Evolutionary conservation across 35 echinoderm and acorn worm species (phyloP).

Genomic region (Strongylocentrotus purpuratus): DNA sequence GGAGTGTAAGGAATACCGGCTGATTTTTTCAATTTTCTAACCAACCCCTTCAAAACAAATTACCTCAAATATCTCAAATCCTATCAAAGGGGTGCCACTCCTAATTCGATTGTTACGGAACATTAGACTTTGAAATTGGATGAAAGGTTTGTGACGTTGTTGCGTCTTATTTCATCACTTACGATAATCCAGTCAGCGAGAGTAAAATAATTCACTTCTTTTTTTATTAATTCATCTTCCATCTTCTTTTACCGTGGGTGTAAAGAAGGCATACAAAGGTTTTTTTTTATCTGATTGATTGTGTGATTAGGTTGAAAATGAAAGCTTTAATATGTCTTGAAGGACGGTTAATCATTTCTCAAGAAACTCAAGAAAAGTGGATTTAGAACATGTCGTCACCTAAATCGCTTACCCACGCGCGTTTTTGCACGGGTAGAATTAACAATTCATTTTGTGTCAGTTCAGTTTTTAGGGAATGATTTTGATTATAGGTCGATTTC

Average conservation of each 20-base stretch:
- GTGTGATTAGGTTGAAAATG: background rate
- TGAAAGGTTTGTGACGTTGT: background rate
- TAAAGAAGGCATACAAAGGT: background rate
- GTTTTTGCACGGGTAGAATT: too few species aligned
- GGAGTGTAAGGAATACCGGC: background rate
- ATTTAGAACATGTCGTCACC: too few species aligned
- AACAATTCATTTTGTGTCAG: too few species aligned
- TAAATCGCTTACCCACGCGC: too few species aligned
- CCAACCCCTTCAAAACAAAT: background rate
- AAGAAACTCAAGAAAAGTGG: background rate
- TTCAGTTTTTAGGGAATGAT: too few species aligned
- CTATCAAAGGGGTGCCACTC: background rate
- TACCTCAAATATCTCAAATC: background rate
- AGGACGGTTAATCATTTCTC: background rate
- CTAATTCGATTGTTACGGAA: constrained; percentile 27
- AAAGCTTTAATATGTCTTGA: background rate
- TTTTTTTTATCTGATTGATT: background rate
- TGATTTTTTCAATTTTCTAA: background rate
- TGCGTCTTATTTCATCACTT: background rate
- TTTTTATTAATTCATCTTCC: background rate
- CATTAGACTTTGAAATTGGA: background rate
- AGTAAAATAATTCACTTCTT: background rate
- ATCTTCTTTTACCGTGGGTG: background rate
- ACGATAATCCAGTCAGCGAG: background rate
- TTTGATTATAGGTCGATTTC: too few species aligned